These are phyloP conservation scores for Hycleus cichorii DNA, from an alignment of 1,140 invertebrate genomes.

Conservation along the genomic window DNA sequence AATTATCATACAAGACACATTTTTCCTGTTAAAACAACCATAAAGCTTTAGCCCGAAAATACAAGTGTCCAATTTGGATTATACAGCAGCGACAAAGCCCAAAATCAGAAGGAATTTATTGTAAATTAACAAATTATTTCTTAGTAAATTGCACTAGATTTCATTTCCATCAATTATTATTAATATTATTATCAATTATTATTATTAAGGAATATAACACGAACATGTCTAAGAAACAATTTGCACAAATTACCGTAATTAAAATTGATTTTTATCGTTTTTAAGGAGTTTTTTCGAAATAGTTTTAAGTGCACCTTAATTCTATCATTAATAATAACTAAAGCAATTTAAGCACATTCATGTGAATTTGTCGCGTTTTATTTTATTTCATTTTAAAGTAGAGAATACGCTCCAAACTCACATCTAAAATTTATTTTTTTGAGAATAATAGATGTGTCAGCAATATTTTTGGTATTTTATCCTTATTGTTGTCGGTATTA, in stretches of 20 bases:
- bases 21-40: slow-evolving; percentile 4
- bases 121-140: slow-evolving; percentile 13
- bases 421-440: background rate
- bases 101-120: background rate
- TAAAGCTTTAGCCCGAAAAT: slow-evolving; percentile 12
- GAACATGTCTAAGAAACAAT: slow-evolving; percentile 15
- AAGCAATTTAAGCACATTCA: slow-evolving; percentile 36
- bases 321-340: slow-evolving; percentile 30
- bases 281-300: slow-evolving; percentile 14
- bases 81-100: slow-evolving; percentile 16
- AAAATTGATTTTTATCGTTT: slow-evolving; percentile 7
- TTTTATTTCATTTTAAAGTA: background rate
- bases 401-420: no score
- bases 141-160: slow-evolving; percentile 9
- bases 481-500: background rate
- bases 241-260: slow-evolving; percentile 12
- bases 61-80: slow-evolving; percentile 6
- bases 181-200: background rate
- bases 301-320: slow-evolving; percentile 36
- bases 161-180: background rate
- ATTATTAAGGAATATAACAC: background rate
- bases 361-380: background rate
- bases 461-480: slow-evolving; percentile 34
- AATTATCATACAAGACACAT: slow-evolving; percentile 13
- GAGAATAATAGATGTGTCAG: slow-evolving; percentile 21